These are phyloP conservation scores for Plodia interpunctella DNA, from an alignment of 1,140 invertebrate species.

Conservation along the genomic window DNA sequence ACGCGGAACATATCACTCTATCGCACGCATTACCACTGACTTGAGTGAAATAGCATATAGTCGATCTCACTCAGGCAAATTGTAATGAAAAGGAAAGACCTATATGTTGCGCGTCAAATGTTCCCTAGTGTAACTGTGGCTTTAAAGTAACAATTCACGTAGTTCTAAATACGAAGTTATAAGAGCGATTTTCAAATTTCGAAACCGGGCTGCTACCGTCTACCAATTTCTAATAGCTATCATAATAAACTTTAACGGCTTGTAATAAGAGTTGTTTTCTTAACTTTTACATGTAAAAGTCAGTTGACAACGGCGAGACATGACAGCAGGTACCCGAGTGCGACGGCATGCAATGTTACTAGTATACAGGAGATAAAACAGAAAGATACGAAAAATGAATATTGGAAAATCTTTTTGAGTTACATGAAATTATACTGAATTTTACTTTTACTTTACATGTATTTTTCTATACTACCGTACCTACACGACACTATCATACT, in stretches of 20 bases:
- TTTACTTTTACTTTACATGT: not conserved
- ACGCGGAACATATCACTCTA: too few relatives aligned
- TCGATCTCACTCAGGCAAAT: too few relatives aligned
- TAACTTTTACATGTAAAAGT: not conserved
- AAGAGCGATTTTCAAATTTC: constrained; percentile 1
- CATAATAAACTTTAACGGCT: constrained; percentile 6
- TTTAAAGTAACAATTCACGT: too few relatives aligned
- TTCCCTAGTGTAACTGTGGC: too few relatives aligned
- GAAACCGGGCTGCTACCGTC: not conserved
- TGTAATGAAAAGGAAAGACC: too few relatives aligned
- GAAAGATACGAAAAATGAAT: not conserved
- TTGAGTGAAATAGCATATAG: too few relatives aligned
- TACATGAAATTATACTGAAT: not conserved
- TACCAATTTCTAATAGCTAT: not conserved
- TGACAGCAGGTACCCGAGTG: constrained; percentile 51
- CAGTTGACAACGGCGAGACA: constrained; percentile 30
- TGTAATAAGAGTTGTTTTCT: constrained; percentile 24
- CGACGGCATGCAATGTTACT: constrained; percentile 53
- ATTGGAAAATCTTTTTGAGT: not conserved
- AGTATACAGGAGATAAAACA: constrained; percentile 33
- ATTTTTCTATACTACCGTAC: too few relatives aligned
- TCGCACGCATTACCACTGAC: too few relatives aligned
- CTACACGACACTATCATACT: too few relatives aligned
- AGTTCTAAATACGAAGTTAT: constrained; percentile 1
- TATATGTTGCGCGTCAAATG: too few relatives aligned